Percentiles rank a stretch among this genome's conserved stretches.
phyloP scores from a whole-genome alignment of 2,888 invertebrate species.

The Parnassius glacialis region DNA sequence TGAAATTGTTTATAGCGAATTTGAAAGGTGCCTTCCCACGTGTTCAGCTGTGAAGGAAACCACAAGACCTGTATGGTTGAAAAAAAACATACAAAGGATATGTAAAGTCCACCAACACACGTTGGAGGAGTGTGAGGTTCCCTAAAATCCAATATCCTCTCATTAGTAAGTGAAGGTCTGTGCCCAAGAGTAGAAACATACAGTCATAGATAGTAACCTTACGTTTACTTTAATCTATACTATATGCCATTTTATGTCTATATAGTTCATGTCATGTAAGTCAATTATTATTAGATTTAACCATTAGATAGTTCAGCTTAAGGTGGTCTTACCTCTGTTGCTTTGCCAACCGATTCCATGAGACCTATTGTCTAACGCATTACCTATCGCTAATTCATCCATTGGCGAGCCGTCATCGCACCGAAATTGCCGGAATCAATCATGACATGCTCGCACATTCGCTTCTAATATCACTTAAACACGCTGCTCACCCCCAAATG shows the following conservation, averaged over 20 bases:
- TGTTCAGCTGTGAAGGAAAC: too few relatives aligned
- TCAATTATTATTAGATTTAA: constrained; percentile 14
- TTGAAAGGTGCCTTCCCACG: too few relatives aligned
- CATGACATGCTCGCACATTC: constrained; percentile 59
- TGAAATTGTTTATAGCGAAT: too few relatives aligned
- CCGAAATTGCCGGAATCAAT: constrained; percentile 66
- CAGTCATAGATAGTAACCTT: too few relatives aligned
- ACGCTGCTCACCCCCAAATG: constrained; percentile 60
- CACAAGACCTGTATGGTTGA: too few relatives aligned
- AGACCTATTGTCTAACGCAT: constrained; percentile 28
- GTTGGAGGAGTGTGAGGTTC: too few relatives aligned
- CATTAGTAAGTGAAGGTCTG: too few relatives aligned
- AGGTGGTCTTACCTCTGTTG: constrained; percentile 1
- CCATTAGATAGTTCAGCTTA: constrained; percentile 15
- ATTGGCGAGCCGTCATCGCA: constrained; percentile 32
- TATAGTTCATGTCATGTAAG: constrained; percentile 13
- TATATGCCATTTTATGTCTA: background rate
- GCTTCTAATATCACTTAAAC: constrained; percentile 75
- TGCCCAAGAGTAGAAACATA: too few relatives aligned
- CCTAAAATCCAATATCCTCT: too few relatives aligned
- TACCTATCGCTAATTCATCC: constrained; percentile 39
- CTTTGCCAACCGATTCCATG: background rate
- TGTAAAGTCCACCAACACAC: too few relatives aligned
- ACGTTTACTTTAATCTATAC: constrained; percentile 12
- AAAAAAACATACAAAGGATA: too few relatives aligned